Conservation (phyloP, 2,888 invertebrate genomes). For the Iselma pallidipennis region DNA sequence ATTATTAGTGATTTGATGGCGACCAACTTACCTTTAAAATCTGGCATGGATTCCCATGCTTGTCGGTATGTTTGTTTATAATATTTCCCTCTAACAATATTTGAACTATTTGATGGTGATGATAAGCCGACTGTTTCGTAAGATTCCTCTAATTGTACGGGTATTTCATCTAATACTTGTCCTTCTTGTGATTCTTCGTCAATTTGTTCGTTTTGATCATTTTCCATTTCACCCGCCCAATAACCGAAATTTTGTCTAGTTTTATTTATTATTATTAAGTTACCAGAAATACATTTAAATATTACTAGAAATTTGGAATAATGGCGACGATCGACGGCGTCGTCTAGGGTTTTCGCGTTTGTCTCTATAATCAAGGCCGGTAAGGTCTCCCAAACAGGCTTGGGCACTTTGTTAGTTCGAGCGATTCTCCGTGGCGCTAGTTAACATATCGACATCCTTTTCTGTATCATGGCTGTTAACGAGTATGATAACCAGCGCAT, state of each 20-base stretch:
- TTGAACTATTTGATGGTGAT: slow-evolving; percentile 30
- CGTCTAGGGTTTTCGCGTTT: slow-evolving; percentile 11
- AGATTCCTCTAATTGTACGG: slow-evolving; percentile 39
- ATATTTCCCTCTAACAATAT: slow-evolving; percentile 48
- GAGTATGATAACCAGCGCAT: too few species aligned
- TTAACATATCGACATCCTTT: too few species aligned
- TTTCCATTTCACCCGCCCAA: slow-evolving; percentile 42
- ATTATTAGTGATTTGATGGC: too few species aligned
- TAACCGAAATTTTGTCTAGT: slow-evolving; percentile 24
- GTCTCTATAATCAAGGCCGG: too few species aligned
- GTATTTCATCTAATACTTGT: slow-evolving; percentile 37
- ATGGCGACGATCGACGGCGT: background rate
- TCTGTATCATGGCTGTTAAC: too few species aligned
- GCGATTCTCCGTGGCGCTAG: too few species aligned
- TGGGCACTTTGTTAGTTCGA: too few species aligned
- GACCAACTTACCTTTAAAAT: slow-evolving; percentile 62
- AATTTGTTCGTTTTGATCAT: slow-evolving; percentile 23
- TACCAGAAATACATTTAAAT: slow-evolving; percentile 32
- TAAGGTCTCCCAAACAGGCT: too few species aligned
- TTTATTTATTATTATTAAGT: too few species aligned
- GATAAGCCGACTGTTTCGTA: slow-evolving; percentile 36
- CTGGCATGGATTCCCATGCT: slow-evolving; percentile 64
- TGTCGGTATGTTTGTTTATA: slow-evolving; percentile 63
- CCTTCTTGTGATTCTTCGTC: slow-evolving; percentile 30
- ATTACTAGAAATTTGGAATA: slow-evolving; percentile 16